Evolutionary conservation across 2,888 invertebrate species (phyloP).

Genomic region (Automeris io): DNA sequence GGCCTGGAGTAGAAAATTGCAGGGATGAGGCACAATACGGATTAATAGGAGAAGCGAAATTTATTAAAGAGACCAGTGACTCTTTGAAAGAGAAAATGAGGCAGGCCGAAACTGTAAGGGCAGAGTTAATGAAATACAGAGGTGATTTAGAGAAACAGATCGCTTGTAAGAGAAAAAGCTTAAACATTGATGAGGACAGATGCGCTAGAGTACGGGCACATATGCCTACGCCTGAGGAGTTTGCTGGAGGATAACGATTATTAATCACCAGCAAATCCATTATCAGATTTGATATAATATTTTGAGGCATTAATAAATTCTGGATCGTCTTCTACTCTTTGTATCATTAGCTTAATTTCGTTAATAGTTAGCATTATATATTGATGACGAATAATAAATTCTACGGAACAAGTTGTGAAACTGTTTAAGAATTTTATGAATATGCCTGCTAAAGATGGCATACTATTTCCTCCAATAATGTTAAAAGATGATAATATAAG

Average conservation of each 20-base stretch:
- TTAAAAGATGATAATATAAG: no score
- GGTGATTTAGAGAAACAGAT: constrained; percentile 83
- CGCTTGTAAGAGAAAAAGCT: constrained; percentile 81
- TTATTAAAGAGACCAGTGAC: constrained; percentile 56
- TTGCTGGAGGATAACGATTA: constrained; percentile 74
- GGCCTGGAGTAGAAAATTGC: constrained; percentile 90
- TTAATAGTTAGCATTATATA: no score
- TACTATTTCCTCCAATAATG: no score
- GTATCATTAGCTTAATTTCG: no score
- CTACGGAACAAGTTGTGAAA: no score
- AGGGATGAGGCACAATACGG: constrained; percentile 88
- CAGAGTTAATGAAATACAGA: constrained; percentile 78
- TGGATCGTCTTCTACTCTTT: no score
- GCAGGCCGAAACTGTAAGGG: constrained; percentile 75
- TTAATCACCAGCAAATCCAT: no score
- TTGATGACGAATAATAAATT: no score
- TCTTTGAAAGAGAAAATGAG: constrained; percentile 78
- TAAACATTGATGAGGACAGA: constrained; percentile 81
- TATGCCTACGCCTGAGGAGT: constrained; percentile 82
- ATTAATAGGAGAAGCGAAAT: constrained; percentile 84
- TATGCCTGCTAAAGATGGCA: no score
- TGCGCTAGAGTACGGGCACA: constrained; percentile 79
- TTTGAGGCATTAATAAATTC: no score
- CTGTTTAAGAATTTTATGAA: no score
- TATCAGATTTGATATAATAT: no score